phyloP scores from a whole-genome alignment of 2,113 vertebrate species.

The Echinops telfairi region DNA sequence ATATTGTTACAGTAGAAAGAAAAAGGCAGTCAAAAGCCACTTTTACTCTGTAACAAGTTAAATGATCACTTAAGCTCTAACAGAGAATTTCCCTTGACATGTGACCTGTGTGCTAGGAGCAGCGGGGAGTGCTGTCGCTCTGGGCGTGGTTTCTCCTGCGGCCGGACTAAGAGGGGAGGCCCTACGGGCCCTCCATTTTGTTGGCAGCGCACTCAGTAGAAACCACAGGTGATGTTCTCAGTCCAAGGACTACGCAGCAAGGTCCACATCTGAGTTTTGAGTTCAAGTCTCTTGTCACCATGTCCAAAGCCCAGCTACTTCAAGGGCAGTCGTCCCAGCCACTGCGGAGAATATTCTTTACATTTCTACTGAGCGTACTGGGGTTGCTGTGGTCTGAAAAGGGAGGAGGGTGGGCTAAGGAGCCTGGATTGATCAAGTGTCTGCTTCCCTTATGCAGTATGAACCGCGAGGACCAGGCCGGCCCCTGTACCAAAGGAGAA shows the following conservation, averaged over 20 bases:
- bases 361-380: not conserved
- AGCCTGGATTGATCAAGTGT: constrained; percentile 10
- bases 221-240: not conserved
- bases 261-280: not conserved
- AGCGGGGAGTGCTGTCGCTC: not conserved
- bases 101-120: not conserved
- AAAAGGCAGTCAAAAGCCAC: not conserved
- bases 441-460: constrained; percentile 89
- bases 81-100: not conserved
- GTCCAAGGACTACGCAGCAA: not conserved
- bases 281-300: not conserved
- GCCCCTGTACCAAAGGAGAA: constrained; percentile 99
- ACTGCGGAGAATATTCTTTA: not conserved
- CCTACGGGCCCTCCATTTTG: not conserved
- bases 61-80: not conserved
- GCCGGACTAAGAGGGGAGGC: not conserved
- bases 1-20: not conserved
- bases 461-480: constrained; percentile 98
- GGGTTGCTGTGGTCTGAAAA: not conserved
- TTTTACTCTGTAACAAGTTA: not conserved
- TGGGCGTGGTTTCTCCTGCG: not conserved
- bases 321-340: not conserved
- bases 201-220: not conserved
- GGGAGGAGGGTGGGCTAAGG: not conserved
- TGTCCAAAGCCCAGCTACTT: not conserved